phyloP scores from a whole-genome alignment of 92 coral and sea anemone genomes.

The Phenganax subtilis region DNA sequence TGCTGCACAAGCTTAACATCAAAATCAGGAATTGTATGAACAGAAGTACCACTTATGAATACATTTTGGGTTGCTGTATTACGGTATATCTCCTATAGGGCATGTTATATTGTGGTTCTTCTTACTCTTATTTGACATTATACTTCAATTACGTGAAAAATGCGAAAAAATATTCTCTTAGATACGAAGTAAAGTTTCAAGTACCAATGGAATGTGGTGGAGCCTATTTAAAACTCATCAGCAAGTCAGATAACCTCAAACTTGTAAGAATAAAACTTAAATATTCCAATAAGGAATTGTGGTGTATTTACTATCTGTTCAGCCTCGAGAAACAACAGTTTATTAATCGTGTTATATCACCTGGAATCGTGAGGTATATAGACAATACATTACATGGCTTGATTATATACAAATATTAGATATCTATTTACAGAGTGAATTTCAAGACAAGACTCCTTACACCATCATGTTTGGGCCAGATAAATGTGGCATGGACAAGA shows the following conservation, averaged over 20 bases:
- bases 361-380: no score
- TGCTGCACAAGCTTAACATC: no score
- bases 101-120: no score
- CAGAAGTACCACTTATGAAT: background rate
- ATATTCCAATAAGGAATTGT: background rate
- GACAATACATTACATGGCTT: background rate
- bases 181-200: constrained; percentile 97
- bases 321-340: no score
- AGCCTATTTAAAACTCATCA: constrained; percentile 83
- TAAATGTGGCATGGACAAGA: constrained; percentile 92
- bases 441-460: constrained; percentile 79
- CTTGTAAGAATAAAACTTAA: constrained; percentile 49
- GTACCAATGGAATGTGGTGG: constrained; percentile 99
- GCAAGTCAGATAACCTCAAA: constrained; percentile 58
- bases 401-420: background rate
- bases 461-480: constrained; percentile 99
- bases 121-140: background rate
- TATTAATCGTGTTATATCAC: no score
- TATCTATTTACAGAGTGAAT: constrained; percentile 55
- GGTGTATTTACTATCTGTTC: background rate
- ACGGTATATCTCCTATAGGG: background rate
- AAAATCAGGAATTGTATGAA: no score
- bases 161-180: constrained; percentile 19
- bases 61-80: background rate
- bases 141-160: background rate